A percentile compares a stretch with the other conserved stretches of the same genome.
phyloP scores from a whole-genome alignment of 2,797 vertebrate genomes.

The Ctenochaetus hawaiiensis region DNA sequence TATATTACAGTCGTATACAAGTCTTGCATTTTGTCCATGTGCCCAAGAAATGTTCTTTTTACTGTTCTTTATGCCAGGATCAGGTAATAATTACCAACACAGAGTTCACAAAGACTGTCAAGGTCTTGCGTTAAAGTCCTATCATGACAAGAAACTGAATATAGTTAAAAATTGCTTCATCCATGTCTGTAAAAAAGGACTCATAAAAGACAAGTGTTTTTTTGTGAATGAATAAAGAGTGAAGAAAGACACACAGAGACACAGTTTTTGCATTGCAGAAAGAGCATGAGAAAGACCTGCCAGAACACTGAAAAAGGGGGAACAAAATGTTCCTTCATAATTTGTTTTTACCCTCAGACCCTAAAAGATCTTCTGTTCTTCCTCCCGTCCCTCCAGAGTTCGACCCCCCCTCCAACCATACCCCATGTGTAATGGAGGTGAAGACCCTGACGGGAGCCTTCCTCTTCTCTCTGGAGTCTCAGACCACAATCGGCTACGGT shows the following conservation, averaged over 20 bases:
- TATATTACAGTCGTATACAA: too few species aligned
- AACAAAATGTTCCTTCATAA: slow-evolving; percentile 31
- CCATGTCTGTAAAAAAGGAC: background rate
- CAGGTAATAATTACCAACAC: too few species aligned
- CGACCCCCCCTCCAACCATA: slow-evolving; percentile 94
- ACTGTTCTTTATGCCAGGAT: too few species aligned
- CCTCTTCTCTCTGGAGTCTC: slow-evolving; percentile 97
- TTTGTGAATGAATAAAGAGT: slow-evolving; percentile 11
- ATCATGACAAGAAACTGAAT: too few species aligned
- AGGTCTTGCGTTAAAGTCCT: too few species aligned
- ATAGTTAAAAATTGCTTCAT: too few species aligned
- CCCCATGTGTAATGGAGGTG: slow-evolving; percentile 96
- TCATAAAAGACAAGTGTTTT: background rate
- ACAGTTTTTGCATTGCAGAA: background rate
- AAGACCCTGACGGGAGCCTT: slow-evolving; percentile 95
- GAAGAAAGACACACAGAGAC: slow-evolving; percentile 7
- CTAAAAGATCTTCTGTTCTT: background rate
- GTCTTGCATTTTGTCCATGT: too few species aligned
- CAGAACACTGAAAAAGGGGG: background rate
- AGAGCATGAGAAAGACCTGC: slow-evolving; percentile 29
- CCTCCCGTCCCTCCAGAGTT: slow-evolving; percentile 82
- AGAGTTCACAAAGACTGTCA: too few species aligned
- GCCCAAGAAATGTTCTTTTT: too few species aligned
- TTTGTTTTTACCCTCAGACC: slow-evolving; percentile 7
- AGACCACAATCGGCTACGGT: slow-evolving; percentile 98